Evolutionary conservation across 2,888 invertebrate species (phyloP).

Genomic region (Troides aeacus): DNA sequence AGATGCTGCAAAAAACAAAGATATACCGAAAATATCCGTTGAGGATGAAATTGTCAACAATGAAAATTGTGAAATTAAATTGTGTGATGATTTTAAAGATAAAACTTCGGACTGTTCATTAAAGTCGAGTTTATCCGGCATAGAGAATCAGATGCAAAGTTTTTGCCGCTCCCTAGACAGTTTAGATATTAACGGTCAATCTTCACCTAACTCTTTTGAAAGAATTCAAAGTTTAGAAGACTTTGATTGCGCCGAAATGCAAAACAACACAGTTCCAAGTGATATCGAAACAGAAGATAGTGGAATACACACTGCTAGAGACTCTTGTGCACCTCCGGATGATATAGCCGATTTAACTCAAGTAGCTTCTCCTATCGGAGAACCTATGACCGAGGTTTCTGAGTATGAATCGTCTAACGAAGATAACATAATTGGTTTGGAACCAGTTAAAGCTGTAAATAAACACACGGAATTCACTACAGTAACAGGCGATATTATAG

Average conservation of each 20-base stretch:
- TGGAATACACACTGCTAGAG: constrained; percentile 89
- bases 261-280: constrained; percentile 77
- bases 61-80: constrained; percentile 50
- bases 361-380: constrained; percentile 72
- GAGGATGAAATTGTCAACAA: constrained; percentile 56
- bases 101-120: constrained; percentile 56
- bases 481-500: constrained; percentile 60
- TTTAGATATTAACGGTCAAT: constrained; percentile 80
- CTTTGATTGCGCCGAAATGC: constrained; percentile 81
- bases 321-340: constrained; percentile 87
- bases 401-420: constrained; percentile 75
- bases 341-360: constrained; percentile 82
- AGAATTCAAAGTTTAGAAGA: constrained; percentile 84
- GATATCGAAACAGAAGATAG: constrained; percentile 88
- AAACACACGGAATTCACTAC: constrained; percentile 47
- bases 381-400: constrained; percentile 65
- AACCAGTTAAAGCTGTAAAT: constrained; percentile 56
- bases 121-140: constrained; percentile 66
- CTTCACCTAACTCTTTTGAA: constrained; percentile 79
- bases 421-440: constrained; percentile 53
- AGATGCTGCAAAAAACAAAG: constrained; percentile 75
- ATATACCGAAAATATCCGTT: constrained; percentile 68
- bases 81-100: constrained; percentile 49
- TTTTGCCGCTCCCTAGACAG: constrained; percentile 84
- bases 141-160: constrained; percentile 79